Base-by-base conservation (phyloP, 1,140 invertebrate species). In the Coptotermes formosanus region DNA sequence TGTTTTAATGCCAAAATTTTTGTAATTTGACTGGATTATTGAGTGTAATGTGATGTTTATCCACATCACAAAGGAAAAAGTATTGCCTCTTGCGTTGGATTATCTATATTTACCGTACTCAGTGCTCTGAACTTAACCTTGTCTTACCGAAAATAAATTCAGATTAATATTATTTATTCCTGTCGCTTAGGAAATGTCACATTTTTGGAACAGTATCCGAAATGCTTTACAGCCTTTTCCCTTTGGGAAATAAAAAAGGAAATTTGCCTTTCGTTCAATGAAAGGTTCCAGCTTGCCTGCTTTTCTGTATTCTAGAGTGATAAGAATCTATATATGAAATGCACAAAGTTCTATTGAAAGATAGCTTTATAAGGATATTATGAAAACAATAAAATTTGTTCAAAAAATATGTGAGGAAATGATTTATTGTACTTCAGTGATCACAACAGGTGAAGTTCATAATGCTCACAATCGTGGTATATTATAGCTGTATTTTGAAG, bases 281-380 rank as follows among this genome's bases (percentile, higher is more conserved):
- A 84, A 84, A 84, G 83, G 38, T 82, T 82, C 11, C 83, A 84
- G 52, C 83, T 84, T 84, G 83, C 83, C 83, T 84, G 83, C 83
- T 45, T 84, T 75, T 75, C 64, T 75, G 64, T 75, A n/a, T 75
- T 75, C 64, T 75, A 75, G 64, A n/a, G 64, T 75, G 25, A 75
- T 75, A 75, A 25, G 21, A 25, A 75, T 75, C 25, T 75, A 75
- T 75, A 75, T 75, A 75, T 75, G n/a, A n/a, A 75, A 75, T 75
- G 64, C 64, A n/a, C 11, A 75, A 75, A 16, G 14, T 55, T 21
- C 52, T 55, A 55, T 55, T 55, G 64, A n/a, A 75, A 30, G 8
- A 30, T 75, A n/a, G 64, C 64, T 75, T 75, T 75, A 75, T n/a
- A 75, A 75, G 64, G n/a, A 75, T 75, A 75, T 75, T 75, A 75